Conservation (phyloP, 2,113 vertebrate species). For the Oncorhynchus tshawytscha region DNA sequence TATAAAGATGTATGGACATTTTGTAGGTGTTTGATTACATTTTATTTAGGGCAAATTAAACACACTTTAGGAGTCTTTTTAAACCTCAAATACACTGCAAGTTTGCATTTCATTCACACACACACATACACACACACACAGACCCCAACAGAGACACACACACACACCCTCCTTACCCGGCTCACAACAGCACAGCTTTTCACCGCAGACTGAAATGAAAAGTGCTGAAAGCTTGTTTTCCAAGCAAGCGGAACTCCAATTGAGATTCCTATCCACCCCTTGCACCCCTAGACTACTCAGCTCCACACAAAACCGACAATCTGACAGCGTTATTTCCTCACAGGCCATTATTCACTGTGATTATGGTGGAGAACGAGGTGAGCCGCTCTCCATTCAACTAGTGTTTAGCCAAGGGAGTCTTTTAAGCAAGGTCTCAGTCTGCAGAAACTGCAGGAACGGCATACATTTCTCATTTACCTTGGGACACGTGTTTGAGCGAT, state of each 20-base stretch:
- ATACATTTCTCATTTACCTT: slow-evolving; percentile 15
- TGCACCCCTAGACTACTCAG: slow-evolving; percentile 3
- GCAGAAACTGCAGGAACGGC: background rate
- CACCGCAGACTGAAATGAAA: slow-evolving; percentile 2
- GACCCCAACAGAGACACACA: too few relatives aligned
- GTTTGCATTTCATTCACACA: background rate
- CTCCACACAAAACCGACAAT: slow-evolving; percentile 21
- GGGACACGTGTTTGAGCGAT: slow-evolving; percentile 11
- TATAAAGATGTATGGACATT: too few relatives aligned
- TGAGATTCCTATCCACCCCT: background rate
- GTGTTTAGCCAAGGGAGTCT: background rate
- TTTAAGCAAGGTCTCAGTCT: slow-evolving; percentile 1
- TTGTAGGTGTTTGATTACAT: too few relatives aligned
- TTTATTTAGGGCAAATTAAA: too few relatives aligned
- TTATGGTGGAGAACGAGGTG: slow-evolving; percentile 12
- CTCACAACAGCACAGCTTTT: background rate
- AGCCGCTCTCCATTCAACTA: slow-evolving; percentile 5
- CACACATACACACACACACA: too few relatives aligned
- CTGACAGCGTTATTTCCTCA: slow-evolving; percentile 17
- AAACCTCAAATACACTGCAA: too few relatives aligned
- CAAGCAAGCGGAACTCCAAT: slow-evolving; percentile 5
- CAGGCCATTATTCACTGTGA: slow-evolving; percentile 18
- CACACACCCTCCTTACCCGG: background rate
- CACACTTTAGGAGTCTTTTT: too few relatives aligned
- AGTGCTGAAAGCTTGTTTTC: slow-evolving; percentile 29